Percentiles rank a stretch among this genome's conserved stretches.
These are phyloP conservation scores for Forbesichthys papilliferus DNA, from an alignment of 2,113 vertebrate species.

Conservation along the genomic window DNA sequence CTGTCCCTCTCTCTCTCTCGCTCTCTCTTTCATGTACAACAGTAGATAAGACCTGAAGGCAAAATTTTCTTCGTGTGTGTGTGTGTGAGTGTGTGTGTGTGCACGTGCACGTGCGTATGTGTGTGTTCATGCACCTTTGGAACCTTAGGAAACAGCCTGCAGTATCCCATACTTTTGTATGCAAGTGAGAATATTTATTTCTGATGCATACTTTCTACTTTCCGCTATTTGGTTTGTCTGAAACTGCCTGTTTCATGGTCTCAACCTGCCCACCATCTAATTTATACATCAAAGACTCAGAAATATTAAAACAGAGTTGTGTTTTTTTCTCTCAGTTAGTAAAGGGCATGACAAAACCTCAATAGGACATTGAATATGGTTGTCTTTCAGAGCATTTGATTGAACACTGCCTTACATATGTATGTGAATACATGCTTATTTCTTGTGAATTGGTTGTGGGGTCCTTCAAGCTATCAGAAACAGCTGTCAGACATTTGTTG, in stretches of 20 bases:
- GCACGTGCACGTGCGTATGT: no score
- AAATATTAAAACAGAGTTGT: background rate
- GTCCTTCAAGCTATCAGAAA: constrained; percentile 39
- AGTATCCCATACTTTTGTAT: no score
- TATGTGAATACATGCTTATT: background rate
- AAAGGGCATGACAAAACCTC: background rate
- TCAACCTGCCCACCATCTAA: constrained; percentile 29
- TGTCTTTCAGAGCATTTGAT: no score
- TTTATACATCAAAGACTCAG: background rate
- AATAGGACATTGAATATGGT: background rate
- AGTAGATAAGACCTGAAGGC: no score
- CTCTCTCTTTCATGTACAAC: no score
- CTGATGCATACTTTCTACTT: background rate
- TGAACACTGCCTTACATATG: background rate
- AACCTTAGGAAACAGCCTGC: no score
- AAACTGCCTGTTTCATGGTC: constrained; percentile 15
- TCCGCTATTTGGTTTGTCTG: background rate
- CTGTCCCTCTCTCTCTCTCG: no score
- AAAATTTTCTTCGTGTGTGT: no score
- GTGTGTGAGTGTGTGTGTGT: no score
- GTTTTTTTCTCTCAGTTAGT: no score
- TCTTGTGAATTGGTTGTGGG: constrained; percentile 25
- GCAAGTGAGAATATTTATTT: background rate
- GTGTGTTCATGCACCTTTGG: background rate
- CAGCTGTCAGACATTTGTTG: constrained; percentile 69